Evolutionary conservation across 2,797 vertebrate species (phyloP), one percentile per base, ranked within the genome.

Genomic region (Melanotaenia trifasciata): DNA sequence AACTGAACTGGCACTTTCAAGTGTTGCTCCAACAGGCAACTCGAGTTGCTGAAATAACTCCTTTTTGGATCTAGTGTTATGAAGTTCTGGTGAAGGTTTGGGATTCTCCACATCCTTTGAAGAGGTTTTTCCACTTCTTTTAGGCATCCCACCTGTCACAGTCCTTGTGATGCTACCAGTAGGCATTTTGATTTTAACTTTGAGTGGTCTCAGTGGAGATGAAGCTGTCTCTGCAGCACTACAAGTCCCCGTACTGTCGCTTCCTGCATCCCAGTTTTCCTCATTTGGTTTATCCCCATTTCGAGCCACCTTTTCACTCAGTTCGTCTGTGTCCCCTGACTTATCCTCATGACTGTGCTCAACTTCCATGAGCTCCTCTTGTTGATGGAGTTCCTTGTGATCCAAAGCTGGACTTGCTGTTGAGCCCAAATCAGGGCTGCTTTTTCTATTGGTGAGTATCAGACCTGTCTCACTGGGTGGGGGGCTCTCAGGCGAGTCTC

Each of bases 131-230:
- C 62, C 74, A 5, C 58, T 70, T 83, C 69, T 89, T 85, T 94
- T 94, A 47, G 91, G 66, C 2, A 54, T 91, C n/a, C 94, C 93
- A 47, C 95, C 92, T 33, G 95, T 95, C 13, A 96, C 95, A 0
- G 96, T 96, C 64, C 95, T 90, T 20, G 95, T 96, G 87, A 97
- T 94, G 85, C 93, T 96, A 10, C 96, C 96, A 0, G 94, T 95
- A 0, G 95, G 93, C 0, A 96, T 96, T 76, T 98, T 99, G 79
- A 98, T 99, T 81, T 97, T 93, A 54, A 98, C 97, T 62, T 98
- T 99, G 58, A 99, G 95, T 0, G 96, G 97, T 24, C 94, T 87
- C 0, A 94, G 90, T 1, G 95, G 92, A 56, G 77, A 80, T 26
- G 95, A 92, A 0, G 89, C 92, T 0, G 30, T 81, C 56, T 94